Base-by-base conservation (phyloP, 2,888 invertebrate genomes). In the Hetaerina titia region DNA sequence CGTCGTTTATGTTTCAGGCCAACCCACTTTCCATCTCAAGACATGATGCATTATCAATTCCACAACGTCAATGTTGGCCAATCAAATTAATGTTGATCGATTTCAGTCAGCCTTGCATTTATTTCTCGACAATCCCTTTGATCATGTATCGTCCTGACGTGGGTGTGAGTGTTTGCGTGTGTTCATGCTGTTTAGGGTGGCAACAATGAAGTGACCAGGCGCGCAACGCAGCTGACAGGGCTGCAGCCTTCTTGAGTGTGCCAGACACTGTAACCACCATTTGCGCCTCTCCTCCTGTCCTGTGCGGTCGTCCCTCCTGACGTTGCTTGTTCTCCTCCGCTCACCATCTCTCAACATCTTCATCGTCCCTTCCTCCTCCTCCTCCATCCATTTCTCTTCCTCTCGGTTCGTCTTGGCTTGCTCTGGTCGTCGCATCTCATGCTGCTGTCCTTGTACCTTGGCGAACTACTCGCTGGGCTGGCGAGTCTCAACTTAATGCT, bases 371-470 rank as follows among this genome's bases (percentile, higher is more conserved):
- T 4, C 69, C 7, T 4, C 69, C 22, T 69, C 60, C 17, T 69
- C 69, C n/a, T 69, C n/a, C 69, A 19, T 69, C 69, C 69, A 7
- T 69, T 69, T 69, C 69, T 22, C 69, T 69, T n/a, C 22, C 81
- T 81, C 81, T 81, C 81, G 81, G 31, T 81, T 81, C 69, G 92
- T 92, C 92, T 92, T 69, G 92, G 92, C 92, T 92, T 92, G 92
- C 92, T 92, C 92, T 92, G 64, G 92, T 92, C 57, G 92, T 92
- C 92, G 92, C 92, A 92, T 92, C 92, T 92, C 92, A 92, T 69
- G 92, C 92, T 92, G 92, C 92, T 92, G 92, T 92, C 92, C 92
- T 92, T 92, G 92, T 92, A 69, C 92, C 92, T 92, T 92, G 92
- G 92, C 92, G 90, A 92, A 69, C 92, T 92, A 92, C 92, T 92